phyloP scores from a whole-genome alignment of 2,888 invertebrate genomes.

The Thecophora atra region DNA sequence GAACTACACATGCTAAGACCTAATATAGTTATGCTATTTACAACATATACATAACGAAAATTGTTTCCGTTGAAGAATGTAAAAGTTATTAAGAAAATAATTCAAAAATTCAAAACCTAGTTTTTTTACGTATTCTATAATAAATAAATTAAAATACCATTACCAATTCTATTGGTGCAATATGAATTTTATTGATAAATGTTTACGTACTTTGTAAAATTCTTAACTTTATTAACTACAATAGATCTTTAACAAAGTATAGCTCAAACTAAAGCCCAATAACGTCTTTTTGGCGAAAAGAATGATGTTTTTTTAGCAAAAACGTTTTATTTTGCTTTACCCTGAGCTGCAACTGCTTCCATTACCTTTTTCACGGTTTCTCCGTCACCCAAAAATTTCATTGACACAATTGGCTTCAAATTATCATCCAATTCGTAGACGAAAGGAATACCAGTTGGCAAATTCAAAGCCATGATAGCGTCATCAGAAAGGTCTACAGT shows the following conservation, averaged over 20 bases:
- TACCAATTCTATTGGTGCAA: too few relatives aligned
- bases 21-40: too few relatives aligned
- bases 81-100: too few relatives aligned
- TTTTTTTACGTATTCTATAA: too few relatives aligned
- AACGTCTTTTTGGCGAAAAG: too few relatives aligned
- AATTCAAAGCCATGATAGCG: constrained; percentile 80
- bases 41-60: too few relatives aligned
- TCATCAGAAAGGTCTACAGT: constrained; percentile 75
- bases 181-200: too few relatives aligned
- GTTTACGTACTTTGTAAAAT: too few relatives aligned
- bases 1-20: too few relatives aligned
- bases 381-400: constrained; percentile 83
- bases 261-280: background rate
- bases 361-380: constrained; percentile 83
- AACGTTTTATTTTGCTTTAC: constrained; percentile 76
- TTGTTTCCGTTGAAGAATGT: too few relatives aligned
- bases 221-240: background rate
- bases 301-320: background rate
- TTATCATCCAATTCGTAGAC: constrained; percentile 81
- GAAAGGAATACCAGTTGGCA: constrained; percentile 85
- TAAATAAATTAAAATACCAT: too few relatives aligned
- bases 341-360: constrained; percentile 83
- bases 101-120: too few relatives aligned
- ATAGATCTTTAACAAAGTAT: background rate
- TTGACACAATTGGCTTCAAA: constrained; percentile 78